Evolutionary conservation across 2,797 vertebrate species (phyloP).

Genomic region (Enteromius argenteus): DNA sequence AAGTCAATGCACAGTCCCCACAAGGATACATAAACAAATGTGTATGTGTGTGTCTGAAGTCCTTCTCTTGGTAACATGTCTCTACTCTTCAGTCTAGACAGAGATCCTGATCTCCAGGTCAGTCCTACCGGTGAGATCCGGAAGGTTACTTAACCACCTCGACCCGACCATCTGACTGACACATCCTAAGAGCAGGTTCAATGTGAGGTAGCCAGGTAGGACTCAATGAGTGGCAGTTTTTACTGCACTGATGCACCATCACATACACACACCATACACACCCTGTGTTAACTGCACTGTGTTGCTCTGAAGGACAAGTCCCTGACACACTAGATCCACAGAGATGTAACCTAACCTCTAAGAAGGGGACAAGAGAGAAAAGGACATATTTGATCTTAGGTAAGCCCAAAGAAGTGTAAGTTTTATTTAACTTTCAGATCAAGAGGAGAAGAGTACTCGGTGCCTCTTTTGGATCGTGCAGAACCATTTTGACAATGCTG

Average conservation of each 20-base stretch:
- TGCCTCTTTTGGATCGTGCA: constrained; percentile 4
- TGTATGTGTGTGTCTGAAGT: background rate
- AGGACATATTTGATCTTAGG: constrained; percentile 59
- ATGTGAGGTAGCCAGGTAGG: background rate
- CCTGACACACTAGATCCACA: constrained; percentile 75
- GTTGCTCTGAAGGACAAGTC: constrained; percentile 86
- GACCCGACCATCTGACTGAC: constrained; percentile 84
- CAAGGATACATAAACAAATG: background rate
- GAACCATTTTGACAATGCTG: constrained; percentile 10
- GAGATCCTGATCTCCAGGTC: constrained; percentile 33
- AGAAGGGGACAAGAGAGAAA: constrained; percentile 51
- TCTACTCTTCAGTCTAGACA: constrained; percentile 43
- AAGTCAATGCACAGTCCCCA: background rate
- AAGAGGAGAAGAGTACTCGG: background rate
- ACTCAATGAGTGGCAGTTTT: constrained; percentile 49
- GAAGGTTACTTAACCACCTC: constrained; percentile 53
- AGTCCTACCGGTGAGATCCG: constrained; percentile 17
- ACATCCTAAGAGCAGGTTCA: constrained; percentile 73
- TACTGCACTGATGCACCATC: constrained; percentile 40
- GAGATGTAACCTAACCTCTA: constrained; percentile 74
- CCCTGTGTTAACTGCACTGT: constrained; percentile 18
- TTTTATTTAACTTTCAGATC: constrained; percentile 34
- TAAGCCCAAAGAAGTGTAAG: background rate
- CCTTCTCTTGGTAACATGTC: background rate
- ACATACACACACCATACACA: constrained; percentile 25